Conservation (phyloP, 2,888 invertebrate species). For the Polydrusus pterygomalis region DNA sequence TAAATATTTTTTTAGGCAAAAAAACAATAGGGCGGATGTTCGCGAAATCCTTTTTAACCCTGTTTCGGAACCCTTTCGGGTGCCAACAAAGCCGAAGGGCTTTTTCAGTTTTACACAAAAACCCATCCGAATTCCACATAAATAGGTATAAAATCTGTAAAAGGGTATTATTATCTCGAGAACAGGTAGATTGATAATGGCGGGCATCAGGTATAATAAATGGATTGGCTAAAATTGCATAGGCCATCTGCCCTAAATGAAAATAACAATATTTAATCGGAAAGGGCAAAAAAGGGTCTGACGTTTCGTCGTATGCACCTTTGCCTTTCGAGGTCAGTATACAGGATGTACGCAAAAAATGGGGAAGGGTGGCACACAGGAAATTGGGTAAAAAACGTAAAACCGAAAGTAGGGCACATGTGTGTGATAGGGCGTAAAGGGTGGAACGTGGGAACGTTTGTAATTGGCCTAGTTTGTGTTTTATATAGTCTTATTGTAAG, state of each 20-base stretch:
- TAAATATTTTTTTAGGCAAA: constrained; percentile 29
- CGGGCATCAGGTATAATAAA: constrained; percentile 44
- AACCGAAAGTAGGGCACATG: constrained; percentile 34
- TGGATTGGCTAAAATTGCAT: constrained; percentile 61
- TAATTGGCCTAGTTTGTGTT: constrained; percentile 12
- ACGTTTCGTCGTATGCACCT: constrained; percentile 28
- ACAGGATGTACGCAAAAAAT: constrained; percentile 44
- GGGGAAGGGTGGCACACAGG: constrained; percentile 41
- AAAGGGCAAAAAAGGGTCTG: constrained; percentile 54
- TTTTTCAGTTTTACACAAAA: constrained; percentile 58
- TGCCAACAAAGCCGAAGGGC: constrained; percentile 27
- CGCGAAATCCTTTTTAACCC: constrained; percentile 32
- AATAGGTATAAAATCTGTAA: constrained; percentile 46
- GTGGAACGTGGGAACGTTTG: constrained; percentile 24
- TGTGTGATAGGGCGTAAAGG: background rate
- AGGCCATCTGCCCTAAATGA: constrained; percentile 60
- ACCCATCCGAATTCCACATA: constrained; percentile 33
- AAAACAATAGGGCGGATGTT: constrained; percentile 38
- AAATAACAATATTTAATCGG: constrained; percentile 57
- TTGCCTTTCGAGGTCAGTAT: constrained; percentile 42
- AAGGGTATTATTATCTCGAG: constrained; percentile 43
- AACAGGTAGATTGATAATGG: constrained; percentile 59
- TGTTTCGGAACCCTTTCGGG: constrained; percentile 33
- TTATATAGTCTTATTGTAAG: too few species aligned
- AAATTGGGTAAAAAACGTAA: constrained; percentile 27